These are phyloP conservation scores for Scomber colias DNA, from an alignment of 2,113 vertebrate species.

Conservation along the genomic window DNA sequence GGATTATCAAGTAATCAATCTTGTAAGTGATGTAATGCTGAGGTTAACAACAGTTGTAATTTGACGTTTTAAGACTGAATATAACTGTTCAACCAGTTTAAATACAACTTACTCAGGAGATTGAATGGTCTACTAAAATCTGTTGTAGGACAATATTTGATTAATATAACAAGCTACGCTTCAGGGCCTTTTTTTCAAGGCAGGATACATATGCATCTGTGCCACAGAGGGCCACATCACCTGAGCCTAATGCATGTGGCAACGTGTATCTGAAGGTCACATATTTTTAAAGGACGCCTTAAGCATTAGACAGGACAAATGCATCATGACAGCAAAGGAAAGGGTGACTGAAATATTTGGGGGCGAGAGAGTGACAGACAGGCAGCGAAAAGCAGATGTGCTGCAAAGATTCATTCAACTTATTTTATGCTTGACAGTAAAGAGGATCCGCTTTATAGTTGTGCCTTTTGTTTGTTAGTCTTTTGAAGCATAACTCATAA, in stretches of 20 bases:
- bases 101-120: too few relatives aligned
- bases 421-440: slow-evolving; percentile 5
- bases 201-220: background rate
- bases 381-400: background rate
- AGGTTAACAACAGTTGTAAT: background rate
- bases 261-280: slow-evolving; percentile 33
- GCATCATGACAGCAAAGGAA: slow-evolving; percentile 40
- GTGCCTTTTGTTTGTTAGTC: background rate
- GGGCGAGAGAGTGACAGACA: slow-evolving; percentile 7
- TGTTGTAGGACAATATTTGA: background rate
- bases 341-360: slow-evolving; percentile 2
- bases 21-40: background rate
- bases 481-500: slow-evolving; percentile 3
- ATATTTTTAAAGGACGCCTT: slow-evolving; percentile 38
- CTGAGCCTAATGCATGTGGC: background rate
- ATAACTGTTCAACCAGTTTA: background rate
- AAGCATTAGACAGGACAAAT: slow-evolving; percentile 38
- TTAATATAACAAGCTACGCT: too few relatives aligned
- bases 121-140: background rate
- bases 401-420: slow-evolving; percentile 23
- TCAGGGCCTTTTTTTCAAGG: background rate
- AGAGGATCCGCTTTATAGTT: background rate
- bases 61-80: background rate
- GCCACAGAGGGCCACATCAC: slow-evolving; percentile 10
- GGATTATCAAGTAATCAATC: background rate